These are phyloP conservation scores for Pyrocephalus nanus DNA, from an alignment of 2,797 vertebrate species.

Conservation along the genomic window DNA sequence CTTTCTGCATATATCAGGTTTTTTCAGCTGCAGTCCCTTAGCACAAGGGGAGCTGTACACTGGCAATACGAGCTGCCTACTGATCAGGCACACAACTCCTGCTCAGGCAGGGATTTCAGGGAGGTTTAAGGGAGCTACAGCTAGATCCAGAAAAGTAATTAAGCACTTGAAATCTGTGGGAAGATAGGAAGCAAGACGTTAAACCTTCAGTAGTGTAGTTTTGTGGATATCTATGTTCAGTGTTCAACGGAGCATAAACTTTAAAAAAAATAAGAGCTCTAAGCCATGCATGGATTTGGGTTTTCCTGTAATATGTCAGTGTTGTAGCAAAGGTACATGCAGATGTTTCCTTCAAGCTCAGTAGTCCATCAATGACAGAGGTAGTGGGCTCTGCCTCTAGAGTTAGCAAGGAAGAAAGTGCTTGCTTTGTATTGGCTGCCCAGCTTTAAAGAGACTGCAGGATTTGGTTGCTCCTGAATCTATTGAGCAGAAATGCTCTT, in stretches of 20 bases:
- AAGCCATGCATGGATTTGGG: background rate
- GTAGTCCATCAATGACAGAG: background rate
- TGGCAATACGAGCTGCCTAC: background rate
- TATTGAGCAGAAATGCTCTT: background rate
- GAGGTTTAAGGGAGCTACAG: background rate
- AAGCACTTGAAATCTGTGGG: background rate
- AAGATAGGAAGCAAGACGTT: background rate
- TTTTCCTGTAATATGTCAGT: background rate
- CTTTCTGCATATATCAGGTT: background rate
- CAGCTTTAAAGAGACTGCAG: background rate
- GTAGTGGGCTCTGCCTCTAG: background rate
- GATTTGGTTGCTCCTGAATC: background rate
- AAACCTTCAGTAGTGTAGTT: background rate
- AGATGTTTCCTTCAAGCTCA: background rate
- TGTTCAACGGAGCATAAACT: background rate
- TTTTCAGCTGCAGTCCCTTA: constrained; percentile 5
- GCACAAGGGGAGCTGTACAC: background rate
- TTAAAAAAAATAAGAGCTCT: background rate
- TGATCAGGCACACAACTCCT: background rate
- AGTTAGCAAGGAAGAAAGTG: background rate
- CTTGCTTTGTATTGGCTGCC: background rate
- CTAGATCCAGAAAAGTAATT: background rate
- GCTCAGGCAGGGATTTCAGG: fast-evolving
- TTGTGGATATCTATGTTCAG: background rate
- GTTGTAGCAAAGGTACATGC: background rate